Evolutionary conservation across 2,888 invertebrate genomes (phyloP).

Genomic region (Drosophila anceps): DNA sequence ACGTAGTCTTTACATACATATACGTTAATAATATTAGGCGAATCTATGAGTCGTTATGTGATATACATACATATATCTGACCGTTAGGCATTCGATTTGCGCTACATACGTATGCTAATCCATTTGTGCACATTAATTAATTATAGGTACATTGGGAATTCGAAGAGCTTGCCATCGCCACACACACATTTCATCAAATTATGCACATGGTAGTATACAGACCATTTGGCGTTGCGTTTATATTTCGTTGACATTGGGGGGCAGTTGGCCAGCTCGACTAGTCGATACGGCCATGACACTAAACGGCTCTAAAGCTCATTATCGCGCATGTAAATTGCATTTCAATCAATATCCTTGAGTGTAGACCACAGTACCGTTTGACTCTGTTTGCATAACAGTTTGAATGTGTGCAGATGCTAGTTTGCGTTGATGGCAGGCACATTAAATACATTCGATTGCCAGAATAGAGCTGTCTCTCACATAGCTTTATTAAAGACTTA

Average conservation of each 20-base stretch:
- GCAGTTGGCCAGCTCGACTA: background rate
- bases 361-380: slow-evolving; percentile 28
- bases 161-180: background rate
- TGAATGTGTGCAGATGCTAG: background rate
- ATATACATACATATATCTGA: background rate
- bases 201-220: slow-evolving; percentile 3
- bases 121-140: slow-evolving; percentile 3
- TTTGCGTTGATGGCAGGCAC: background rate
- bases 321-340: slow-evolving; percentile 47
- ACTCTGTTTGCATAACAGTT: background rate
- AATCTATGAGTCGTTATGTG: background rate
- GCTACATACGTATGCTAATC: background rate
- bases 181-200: slow-evolving; percentile 26
- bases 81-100: background rate
- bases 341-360: slow-evolving; percentile 59
- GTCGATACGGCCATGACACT: slow-evolving; percentile 2
- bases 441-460: background rate
- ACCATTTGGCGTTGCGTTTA: background rate
- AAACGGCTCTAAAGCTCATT: slow-evolving; percentile 46
- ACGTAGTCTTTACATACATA: background rate
- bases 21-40: background rate
- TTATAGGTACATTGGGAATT: background rate
- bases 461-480: background rate
- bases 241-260: slow-evolving; percentile 4
- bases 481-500: background rate